Evolutionary conservation across 1,140 invertebrate species (phyloP), one percentile per base, ranked within the genome.

Genomic region (Forficula auricularia): DNA sequence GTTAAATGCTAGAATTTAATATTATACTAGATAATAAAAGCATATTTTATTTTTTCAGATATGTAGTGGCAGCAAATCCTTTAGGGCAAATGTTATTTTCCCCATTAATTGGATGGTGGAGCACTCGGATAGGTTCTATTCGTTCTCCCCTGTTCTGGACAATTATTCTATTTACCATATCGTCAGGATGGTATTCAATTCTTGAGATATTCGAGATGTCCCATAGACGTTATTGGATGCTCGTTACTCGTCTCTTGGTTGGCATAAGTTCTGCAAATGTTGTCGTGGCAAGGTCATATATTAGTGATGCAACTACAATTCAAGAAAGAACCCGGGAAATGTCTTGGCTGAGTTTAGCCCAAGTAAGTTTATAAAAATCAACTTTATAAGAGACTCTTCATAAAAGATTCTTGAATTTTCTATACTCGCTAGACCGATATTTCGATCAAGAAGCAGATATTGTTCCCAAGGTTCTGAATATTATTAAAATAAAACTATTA

Each of bases 241-340:
- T 89, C 14, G 57, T 62, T 19, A 71, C 84, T 0, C 65, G 88
- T 46, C 81, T 86, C 51, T 62, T 90, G 3, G 78, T 90, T 37
- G 88, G 87, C 19, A 72, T 88, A 42, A 86, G 84, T 57, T 87
- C 86, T 52, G 84, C 85, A 1, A 89, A 86, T 58, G 79, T 87
- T 50, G 83, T 85, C 1, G 75, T 83, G 16, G 85, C 83, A 43
- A 67, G 86, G 36, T 84, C 85, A 2, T 91, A 90, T 61, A 58
- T 89, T 19, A 85, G 86, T 14, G 78, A 81, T 18, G 85, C 86
- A 1, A 91, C 87, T 3, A 77, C 73, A 45, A 53, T 82, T 9
- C 59, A 62, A 27, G 87, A 92, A 62, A 68, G 86, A 43, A 91
- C 86, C 1, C 66, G 74, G 35, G 81, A 82, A 2, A 80, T 92